Evolutionary conservation across 2,888 invertebrate genomes (phyloP).

Genomic region (Diarsia mendica): DNA sequence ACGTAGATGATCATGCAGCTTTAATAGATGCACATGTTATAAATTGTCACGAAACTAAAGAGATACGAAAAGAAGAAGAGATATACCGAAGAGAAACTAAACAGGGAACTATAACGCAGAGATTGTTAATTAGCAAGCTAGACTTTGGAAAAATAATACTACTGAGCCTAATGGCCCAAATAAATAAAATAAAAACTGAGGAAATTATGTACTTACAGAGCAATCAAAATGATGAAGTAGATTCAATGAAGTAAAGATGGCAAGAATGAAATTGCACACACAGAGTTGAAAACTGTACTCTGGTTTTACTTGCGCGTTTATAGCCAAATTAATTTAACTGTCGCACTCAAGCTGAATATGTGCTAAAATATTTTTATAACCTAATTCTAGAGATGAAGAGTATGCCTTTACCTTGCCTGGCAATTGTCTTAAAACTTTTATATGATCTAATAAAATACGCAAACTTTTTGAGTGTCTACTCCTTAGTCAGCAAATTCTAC

Average conservation of each 20-base stretch:
- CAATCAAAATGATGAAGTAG: neutral
- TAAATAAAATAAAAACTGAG: neutral
- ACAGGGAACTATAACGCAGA: neutral
- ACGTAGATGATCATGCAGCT: neutral
- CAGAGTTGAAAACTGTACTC: constrained; percentile 29
- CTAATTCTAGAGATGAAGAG: constrained; percentile 10
- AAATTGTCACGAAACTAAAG: neutral
- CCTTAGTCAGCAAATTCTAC: neutral
- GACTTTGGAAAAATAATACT: neutral
- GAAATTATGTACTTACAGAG: neutral
- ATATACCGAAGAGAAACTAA: no score
- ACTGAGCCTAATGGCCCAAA: neutral
- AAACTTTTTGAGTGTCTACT: constrained; percentile 25
- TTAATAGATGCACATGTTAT: neutral
- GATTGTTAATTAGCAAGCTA: neutral
- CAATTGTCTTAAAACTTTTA: constrained; percentile 44
- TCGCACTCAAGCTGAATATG: constrained; percentile 37
- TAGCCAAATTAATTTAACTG: constrained; percentile 33
- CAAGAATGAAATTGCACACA: constrained; percentile 6
- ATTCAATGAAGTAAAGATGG: neutral
- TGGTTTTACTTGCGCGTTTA: constrained; percentile 24
- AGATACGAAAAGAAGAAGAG: no score
- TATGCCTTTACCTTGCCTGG: constrained; percentile 7
- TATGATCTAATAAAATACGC: constrained; percentile 18
- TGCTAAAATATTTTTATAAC: constrained; percentile 48